A percentile compares a stretch with the other conserved stretches of the same genome.
These are phyloP conservation scores for Dermatemys mawii DNA, from an alignment of 2,113 vertebrate species.

Conservation along the genomic window DNA sequence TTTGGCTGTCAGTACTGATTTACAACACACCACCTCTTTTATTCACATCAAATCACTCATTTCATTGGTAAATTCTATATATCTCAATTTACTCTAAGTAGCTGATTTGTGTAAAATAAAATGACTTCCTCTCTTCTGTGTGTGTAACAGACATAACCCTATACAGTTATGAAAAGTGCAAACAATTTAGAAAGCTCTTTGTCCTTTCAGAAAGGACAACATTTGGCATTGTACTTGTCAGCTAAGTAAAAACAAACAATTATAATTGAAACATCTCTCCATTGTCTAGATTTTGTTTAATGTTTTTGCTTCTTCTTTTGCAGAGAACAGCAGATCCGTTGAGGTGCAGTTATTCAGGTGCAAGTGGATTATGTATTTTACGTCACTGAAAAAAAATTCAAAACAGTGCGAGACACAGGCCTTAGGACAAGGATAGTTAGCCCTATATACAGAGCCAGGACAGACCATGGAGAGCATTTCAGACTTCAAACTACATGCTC, in stretches of 20 bases:
- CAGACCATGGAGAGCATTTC: not conserved
- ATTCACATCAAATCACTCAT: slow-evolving; percentile 89
- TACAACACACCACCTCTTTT: slow-evolving; percentile 85
- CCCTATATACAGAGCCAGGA: not conserved
- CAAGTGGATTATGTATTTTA: not conserved
- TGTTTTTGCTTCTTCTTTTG: not conserved
- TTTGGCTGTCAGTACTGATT: slow-evolving; percentile 88
- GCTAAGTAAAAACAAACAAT: not conserved
- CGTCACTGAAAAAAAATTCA: not conserved
- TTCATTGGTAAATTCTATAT: slow-evolving; percentile 89
- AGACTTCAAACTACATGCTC: not conserved
- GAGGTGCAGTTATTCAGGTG: not conserved
- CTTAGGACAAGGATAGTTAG: not conserved
- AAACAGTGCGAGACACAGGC: not conserved
- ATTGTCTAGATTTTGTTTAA: not conserved
- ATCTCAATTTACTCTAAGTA: slow-evolving; percentile 90
- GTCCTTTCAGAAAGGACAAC: slow-evolving; percentile 19
- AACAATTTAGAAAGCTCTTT: slow-evolving; percentile 36
- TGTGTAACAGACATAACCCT: slow-evolving; percentile 71
- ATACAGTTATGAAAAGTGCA: slow-evolving; percentile 50
- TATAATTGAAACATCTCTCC: not conserved
- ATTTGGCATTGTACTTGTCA: not conserved
- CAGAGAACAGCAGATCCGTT: not conserved
- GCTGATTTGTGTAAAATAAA: slow-evolving; percentile 89
- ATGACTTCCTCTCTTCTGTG: slow-evolving; percentile 77